A percentile compares a stretch with the other conserved stretches of the same genome.
Evolutionary conservation across 2,797 vertebrate species (phyloP).

Genomic region (Channa striata): DNA sequence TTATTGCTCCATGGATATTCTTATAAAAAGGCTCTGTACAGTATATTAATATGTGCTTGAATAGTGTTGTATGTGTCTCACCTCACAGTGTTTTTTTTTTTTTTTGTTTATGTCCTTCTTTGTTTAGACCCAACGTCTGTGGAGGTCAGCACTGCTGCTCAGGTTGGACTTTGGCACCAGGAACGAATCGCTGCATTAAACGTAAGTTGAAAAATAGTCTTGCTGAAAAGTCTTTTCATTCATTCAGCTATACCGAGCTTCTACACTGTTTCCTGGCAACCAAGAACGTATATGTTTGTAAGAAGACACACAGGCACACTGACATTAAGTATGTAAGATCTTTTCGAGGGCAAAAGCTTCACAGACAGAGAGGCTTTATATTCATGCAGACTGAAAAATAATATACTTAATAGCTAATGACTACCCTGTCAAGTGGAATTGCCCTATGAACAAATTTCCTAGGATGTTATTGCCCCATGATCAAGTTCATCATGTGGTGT

Average conservation of each 20-base stretch:
- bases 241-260: slow-evolving; percentile 2
- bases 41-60: slow-evolving; percentile 11
- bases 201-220: slow-evolving; percentile 84
- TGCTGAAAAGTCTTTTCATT: not conserved
- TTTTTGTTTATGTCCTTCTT: slow-evolving; percentile 45
- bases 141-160: slow-evolving; percentile 95
- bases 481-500: slow-evolving; percentile 57
- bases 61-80: slow-evolving; percentile 16
- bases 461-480: slow-evolving; percentile 53
- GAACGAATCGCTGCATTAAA: slow-evolving; percentile 94
- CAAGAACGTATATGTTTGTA: not conserved
- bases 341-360: slow-evolving; percentile 21
- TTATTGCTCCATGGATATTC: slow-evolving; percentile 46
- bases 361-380: slow-evolving; percentile 50
- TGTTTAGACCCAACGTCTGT: slow-evolving; percentile 92
- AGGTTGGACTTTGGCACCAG: slow-evolving; percentile 91
- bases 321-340: slow-evolving; percentile 26
- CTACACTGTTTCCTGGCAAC: slow-evolving; percentile 11
- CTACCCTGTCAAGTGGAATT: slow-evolving; percentile 67
- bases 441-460: slow-evolving; percentile 61
- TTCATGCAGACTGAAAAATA: slow-evolving; percentile 54
- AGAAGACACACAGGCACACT: slow-evolving; percentile 10
- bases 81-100: slow-evolving; percentile 26
- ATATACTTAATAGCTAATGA: slow-evolving; percentile 68
- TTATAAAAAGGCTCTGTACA: slow-evolving; percentile 26